Base-by-base conservation (phyloP, 2,113 vertebrate genomes). In the Pollimyrus isidori region DNA sequence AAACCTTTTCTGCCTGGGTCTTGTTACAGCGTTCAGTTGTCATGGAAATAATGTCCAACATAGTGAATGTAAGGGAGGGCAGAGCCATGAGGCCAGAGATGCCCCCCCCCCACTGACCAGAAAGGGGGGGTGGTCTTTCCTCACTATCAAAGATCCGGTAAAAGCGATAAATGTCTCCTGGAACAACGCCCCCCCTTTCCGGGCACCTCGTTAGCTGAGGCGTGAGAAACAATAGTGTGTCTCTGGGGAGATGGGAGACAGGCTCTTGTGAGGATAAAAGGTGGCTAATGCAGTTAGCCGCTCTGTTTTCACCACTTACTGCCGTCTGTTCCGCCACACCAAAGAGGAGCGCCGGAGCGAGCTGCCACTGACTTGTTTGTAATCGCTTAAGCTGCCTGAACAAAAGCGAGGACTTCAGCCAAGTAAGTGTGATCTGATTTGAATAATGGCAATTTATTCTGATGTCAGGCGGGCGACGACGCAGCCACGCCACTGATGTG, bases 341-440 rank as follows among this genome's bases (percentile, higher is more conserved):
- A 53, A 50, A 62, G 87, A 45, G 56, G 53, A 50, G 35, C 23
- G 7, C 35, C 35, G 17, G 39, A 62, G 56, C 15, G 52, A 45
- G 53, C 7, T 45, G 35, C 39, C 56, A n/a, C 65, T 65, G 35
- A 87, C 56, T 87, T 62, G 52, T 87, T 62, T 62, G 49, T 86
- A 86, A 86, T 87, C 35, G 56, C 56, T 87, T 87, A 87, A 87
- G 52, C 56, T 62, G 35, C 87, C 87, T 87, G 49, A 87, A 65
- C 52, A 87, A 62, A 58, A 87, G 35, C 56, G 21, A 53, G 42
- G 53, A 23, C 87, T 87, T 65, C 53, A 87, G 39, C 35, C 56
- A 65, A 50, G 35, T 45, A 87, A 87, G 87, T 87, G 86, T 45
- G 87, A 58, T 65, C 23, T 46, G 56, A 45, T 62, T 62, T 65